Evolutionary conservation across 2,888 invertebrate species (phyloP), one percentile per base, ranked within the genome.

Genomic region (Drosophila stalkeri): DNA sequence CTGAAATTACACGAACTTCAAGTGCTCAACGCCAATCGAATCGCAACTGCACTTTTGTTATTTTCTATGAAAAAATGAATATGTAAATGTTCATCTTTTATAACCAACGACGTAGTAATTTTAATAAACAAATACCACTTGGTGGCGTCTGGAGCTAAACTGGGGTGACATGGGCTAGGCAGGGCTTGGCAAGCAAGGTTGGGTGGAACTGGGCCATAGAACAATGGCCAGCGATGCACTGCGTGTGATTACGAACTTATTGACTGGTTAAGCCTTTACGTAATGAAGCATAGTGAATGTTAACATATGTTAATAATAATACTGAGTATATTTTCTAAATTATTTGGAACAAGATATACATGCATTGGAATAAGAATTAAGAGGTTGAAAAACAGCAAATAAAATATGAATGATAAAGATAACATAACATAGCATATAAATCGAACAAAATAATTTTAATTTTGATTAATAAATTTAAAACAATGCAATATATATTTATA

Each of bases 61-160:
- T 65, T 62, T 35, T 41, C 65, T 44, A 69, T 64, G 64, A 55
- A 71, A 69, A 65, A 81, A 84, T 87, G 67, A 89, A 89, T 77
- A 85, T 87, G 89, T 79, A 71, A 84, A 89, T 86, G 86, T 71
- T 72, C 51, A 57, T 61, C 65, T 75, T 82, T 79, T 71, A 84
- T 79, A 72, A 67, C 49, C 72, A 71, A 83, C 66, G 47, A 62
- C 69, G 47, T 59, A 61, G 72, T 64, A 65, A 69, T 84, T 81
- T 79, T 76, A 79, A 85, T 85, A 83, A 75, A 86, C 75, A 82
- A 79, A 79, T 69, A 72, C 65, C 60, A 49, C 64, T 56, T 37
- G 51, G 41, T 62, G 11, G 20, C 46, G 33, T 14, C 37, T 33
- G 18, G 6, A 35, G 14, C 43, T 56, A 12, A 47, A 14, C 44